Base-by-base conservation (phyloP, 2,797 vertebrate species). In the Myotis findleyi region DNA sequence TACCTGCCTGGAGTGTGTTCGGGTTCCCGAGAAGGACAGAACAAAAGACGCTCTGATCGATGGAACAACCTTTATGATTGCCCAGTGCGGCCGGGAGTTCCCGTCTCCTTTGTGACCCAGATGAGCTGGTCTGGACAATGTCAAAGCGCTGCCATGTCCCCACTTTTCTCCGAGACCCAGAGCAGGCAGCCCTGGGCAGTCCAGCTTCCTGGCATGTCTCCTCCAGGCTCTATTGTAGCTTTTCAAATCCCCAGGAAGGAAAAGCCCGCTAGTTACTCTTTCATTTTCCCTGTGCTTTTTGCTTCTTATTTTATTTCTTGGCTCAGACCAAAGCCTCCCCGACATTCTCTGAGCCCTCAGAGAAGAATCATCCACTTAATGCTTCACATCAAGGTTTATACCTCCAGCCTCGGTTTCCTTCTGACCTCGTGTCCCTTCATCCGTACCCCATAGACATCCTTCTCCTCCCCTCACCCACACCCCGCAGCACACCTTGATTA, bases 191-290 rank as follows among this genome's bases (percentile, higher is more conserved):
- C 21, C 6, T 0, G 57, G 64, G 66, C 41, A 53, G 57, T 17
- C 47, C 59, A 36, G 7, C 72, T 38, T 76, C 68, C 55, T 47
- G 47, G 33, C 57, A 5, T 33, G 33, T 66, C 51, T 92, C 87
- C 17, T 93, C 21, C 1, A 23, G 77, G 73, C 38, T 81, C 18
- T 36, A 1, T 36, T 12, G 4, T 25, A 21, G 59, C 83, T 38
- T 86, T 91, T 73, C 68, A 92, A 84, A 66, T 84, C 71, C 76
- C 36, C 69, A 13, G 59, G 92, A 89, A 96, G 89, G 94, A 85
- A 92, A 79, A 81, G 21, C 53, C 77, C 18, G 9, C 69, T 25
- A 62, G 66, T 53, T 62, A 71, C 33, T 23, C 11, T 36, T 92
- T 49, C 66, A 21, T 80, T 92, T 93, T 72, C 68, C 72, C 81